These are phyloP conservation scores for Platichthys flesus DNA, from an alignment of 2,113 vertebrate species.

Conservation along the genomic window DNA sequence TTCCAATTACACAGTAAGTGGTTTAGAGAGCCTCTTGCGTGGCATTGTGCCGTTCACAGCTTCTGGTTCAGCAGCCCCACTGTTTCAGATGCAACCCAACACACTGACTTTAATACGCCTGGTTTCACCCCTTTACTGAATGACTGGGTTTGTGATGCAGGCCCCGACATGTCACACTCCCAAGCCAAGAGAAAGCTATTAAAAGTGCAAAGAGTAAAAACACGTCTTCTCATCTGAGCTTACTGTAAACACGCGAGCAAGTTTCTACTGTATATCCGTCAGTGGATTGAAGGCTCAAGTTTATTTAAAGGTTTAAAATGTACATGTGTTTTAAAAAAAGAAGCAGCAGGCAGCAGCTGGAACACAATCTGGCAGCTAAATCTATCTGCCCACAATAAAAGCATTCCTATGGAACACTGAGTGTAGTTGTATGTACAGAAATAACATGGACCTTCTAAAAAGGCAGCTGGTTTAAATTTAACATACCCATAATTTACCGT, in stretches of 20 bases:
- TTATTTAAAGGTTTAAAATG: slow-evolving; percentile 38
- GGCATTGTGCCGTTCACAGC: slow-evolving; percentile 44
- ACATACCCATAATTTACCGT: not conserved
- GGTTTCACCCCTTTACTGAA: slow-evolving; percentile 28
- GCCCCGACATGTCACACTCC: slow-evolving; percentile 37
- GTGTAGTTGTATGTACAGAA: not conserved
- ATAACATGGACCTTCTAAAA: slow-evolving; percentile 5
- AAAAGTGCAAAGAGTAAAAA: slow-evolving; percentile 25
- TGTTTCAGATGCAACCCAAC: slow-evolving; percentile 38
- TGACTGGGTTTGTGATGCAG: slow-evolving; percentile 38
- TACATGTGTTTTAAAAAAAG: slow-evolving; percentile 27
- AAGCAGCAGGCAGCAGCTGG: not conserved
- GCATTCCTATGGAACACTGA: not conserved
- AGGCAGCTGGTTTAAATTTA: not conserved
- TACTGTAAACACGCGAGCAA: slow-evolving; percentile 25
- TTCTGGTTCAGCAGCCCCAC: slow-evolving; percentile 33
- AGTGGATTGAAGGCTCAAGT: slow-evolving; percentile 17
- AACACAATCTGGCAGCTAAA: slow-evolving; percentile 1
- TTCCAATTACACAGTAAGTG: slow-evolving; percentile 52
- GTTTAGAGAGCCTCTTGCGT: slow-evolving; percentile 40
- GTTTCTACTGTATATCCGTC: slow-evolving; percentile 18
- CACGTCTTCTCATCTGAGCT: slow-evolving; percentile 20
- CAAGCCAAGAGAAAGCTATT: slow-evolving; percentile 30
- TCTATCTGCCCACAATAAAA: slow-evolving; percentile 17
- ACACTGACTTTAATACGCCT: slow-evolving; percentile 28